Conservation (phyloP, 1,140 invertebrate genomes). For the Diprion similis region DNA sequence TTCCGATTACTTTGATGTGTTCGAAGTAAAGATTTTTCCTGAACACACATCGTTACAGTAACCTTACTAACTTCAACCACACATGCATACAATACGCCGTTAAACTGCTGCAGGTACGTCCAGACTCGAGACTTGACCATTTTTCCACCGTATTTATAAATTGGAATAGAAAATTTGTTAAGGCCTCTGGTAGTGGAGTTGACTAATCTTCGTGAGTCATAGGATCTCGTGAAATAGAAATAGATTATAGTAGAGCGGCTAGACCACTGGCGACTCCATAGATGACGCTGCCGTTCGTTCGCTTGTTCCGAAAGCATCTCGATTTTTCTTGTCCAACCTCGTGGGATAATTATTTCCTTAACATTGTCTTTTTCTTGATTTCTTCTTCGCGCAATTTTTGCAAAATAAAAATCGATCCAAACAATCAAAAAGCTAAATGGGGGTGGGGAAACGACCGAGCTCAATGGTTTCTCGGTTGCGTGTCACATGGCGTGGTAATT, state of each 20-base stretch:
- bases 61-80: too few species aligned
- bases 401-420: slow-evolving; percentile 25
- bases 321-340: slow-evolving; percentile 15
- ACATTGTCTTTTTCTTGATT: slow-evolving; percentile 18
- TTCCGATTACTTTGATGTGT: too few species aligned
- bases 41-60: too few species aligned
- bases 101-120: too few species aligned
- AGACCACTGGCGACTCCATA: neutral
- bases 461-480: slow-evolving; percentile 20
- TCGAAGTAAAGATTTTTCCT: too few species aligned
- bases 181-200: slow-evolving; percentile 20
- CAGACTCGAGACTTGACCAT: neutral
- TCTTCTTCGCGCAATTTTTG: neutral
- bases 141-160: slow-evolving; percentile 13
- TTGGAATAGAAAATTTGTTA: neutral
- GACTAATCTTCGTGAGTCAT: slow-evolving; percentile 50
- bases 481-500: neutral
- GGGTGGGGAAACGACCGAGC: too few species aligned
- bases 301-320: too few species aligned
- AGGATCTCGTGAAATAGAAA: slow-evolving; percentile 49
- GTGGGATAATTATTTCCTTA: slow-evolving; percentile 20
- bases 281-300: neutral
- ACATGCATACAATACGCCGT: too few species aligned
- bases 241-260: slow-evolving; percentile 30
- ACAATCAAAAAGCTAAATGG: too few species aligned